These are phyloP conservation scores for Ceraclea dissimilis DNA, from an alignment of 2,888 invertebrate genomes.

Conservation along the genomic window DNA sequence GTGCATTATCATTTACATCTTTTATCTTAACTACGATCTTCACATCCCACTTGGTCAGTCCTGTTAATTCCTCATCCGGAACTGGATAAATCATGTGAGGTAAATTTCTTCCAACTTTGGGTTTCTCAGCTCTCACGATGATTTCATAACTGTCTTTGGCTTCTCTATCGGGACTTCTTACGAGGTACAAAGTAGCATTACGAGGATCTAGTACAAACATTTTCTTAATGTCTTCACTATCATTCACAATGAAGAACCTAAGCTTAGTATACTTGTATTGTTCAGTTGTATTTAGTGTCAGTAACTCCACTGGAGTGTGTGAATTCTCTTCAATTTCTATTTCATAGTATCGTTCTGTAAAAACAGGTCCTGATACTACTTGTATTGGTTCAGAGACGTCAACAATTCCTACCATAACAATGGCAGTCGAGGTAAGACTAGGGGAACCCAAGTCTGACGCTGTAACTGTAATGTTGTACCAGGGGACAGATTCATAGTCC, in stretches of 20 bases:
- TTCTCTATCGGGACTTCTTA: slow-evolving; percentile 70
- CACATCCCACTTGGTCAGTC: slow-evolving; percentile 68
- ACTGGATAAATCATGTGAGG: slow-evolving; percentile 72
- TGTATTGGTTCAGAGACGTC: slow-evolving; percentile 45
- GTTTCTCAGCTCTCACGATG: slow-evolving; percentile 45
- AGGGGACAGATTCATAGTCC: slow-evolving; percentile 59
- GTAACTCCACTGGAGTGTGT: slow-evolving; percentile 62
- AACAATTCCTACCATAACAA: slow-evolving; percentile 59
- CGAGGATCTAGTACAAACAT: slow-evolving; percentile 68
- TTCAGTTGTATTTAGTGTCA: slow-evolving; percentile 70
- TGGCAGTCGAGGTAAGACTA: slow-evolving; percentile 69
- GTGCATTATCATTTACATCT: slow-evolving; percentile 79
- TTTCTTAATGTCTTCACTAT: slow-evolving; percentile 49
- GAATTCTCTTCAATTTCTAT: slow-evolving; percentile 77
- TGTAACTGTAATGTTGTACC: slow-evolving; percentile 69
- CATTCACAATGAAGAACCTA: slow-evolving; percentile 56
- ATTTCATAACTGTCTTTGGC: slow-evolving; percentile 56
- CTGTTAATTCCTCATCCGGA: slow-evolving; percentile 61
- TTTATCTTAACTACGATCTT: slow-evolving; percentile 69
- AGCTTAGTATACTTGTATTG: slow-evolving; percentile 56
- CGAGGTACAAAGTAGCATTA: slow-evolving; percentile 68
- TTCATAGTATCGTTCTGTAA: slow-evolving; percentile 68
- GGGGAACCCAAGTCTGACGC: slow-evolving; percentile 83
- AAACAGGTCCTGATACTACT: slow-evolving; percentile 40
- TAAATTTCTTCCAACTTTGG: slow-evolving; percentile 58